Evolutionary conservation across 2,113 vertebrate species (phyloP).

Genomic region (Gorilla gorilla): DNA sequence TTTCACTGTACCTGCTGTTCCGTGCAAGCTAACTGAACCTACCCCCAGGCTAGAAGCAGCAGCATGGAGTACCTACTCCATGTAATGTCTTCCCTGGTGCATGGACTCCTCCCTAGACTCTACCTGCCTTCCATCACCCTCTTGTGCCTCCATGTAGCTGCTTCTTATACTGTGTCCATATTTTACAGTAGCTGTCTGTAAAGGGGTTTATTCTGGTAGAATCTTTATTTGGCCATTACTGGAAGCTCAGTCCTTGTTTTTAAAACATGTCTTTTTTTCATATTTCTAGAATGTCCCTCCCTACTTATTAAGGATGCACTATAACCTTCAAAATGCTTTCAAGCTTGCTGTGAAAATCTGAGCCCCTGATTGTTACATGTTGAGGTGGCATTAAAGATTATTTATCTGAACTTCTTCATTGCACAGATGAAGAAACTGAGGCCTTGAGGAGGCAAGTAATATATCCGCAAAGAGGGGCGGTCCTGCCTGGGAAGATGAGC

Average conservation of each 20-base stretch:
- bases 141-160: not conserved
- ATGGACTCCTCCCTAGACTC: not conserved
- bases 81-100: rapidly evolving
- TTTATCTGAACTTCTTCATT: not conserved
- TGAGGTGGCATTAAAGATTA: not conserved
- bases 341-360: not conserved
- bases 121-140: not conserved
- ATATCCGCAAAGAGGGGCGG: not conserved
- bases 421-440: not conserved
- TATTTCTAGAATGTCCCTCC: not conserved
- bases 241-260: not conserved
- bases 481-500: not conserved
- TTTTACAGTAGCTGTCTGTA: not conserved
- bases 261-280: not conserved
- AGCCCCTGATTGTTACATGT: not conserved
- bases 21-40: not conserved
- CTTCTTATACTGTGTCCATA: not conserved
- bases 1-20: not conserved
- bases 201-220: not conserved
- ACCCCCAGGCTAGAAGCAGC: not conserved
- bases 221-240: not conserved
- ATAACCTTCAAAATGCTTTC: not conserved
- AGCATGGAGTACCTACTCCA: not conserved
- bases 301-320: not conserved
- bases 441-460: not conserved